A percentile compares a stretch with the other conserved stretches of the same genome.
Conservation (phyloP, 2,797 vertebrate species). For the Cyprinodon diabolis region DNA sequence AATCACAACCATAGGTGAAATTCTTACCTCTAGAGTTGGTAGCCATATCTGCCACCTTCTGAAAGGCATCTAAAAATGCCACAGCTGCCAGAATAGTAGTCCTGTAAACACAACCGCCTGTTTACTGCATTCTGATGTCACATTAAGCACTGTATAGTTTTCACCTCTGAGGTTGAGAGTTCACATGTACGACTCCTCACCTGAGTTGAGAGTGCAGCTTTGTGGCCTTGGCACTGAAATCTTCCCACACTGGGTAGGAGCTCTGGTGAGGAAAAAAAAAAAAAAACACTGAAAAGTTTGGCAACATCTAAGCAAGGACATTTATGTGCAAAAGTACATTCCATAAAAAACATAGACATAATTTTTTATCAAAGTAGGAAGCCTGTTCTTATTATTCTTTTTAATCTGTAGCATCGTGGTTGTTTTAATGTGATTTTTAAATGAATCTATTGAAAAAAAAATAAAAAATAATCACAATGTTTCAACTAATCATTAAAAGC, state of each 20-base stretch:
- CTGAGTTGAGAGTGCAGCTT: slow-evolving; percentile 98
- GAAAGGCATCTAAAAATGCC: slow-evolving; percentile 97
- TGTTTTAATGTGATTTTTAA: too few relatives aligned
- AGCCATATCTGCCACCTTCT: slow-evolving; percentile 98
- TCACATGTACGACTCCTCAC: slow-evolving; percentile 74
- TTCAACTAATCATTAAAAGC: slow-evolving; percentile 44
- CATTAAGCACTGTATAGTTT: slow-evolving; percentile 19
- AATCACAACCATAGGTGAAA: neutral
- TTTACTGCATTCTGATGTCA: slow-evolving; percentile 19
- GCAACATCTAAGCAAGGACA: slow-evolving; percentile 26
- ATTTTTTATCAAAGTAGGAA: slow-evolving; percentile 3
- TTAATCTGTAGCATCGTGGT: neutral
- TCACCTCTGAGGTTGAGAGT: neutral
- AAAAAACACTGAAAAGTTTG: slow-evolving; percentile 12
- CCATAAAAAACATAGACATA: slow-evolving; percentile 24
- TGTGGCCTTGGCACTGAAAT: slow-evolving; percentile 91
- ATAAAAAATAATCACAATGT: neutral
- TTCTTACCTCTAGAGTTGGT: slow-evolving; percentile 94
- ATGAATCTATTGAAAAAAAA: neutral
- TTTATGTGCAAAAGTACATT: neutral
- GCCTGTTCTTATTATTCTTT: too few relatives aligned
- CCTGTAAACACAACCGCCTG: slow-evolving; percentile 74
- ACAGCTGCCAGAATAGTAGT: slow-evolving; percentile 94
- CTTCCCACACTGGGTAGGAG: slow-evolving; percentile 85
- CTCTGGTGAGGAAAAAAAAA: slow-evolving; percentile 62